Conservation (phyloP, 2,888 invertebrate species). For the Cremastinae sp. region DNA sequence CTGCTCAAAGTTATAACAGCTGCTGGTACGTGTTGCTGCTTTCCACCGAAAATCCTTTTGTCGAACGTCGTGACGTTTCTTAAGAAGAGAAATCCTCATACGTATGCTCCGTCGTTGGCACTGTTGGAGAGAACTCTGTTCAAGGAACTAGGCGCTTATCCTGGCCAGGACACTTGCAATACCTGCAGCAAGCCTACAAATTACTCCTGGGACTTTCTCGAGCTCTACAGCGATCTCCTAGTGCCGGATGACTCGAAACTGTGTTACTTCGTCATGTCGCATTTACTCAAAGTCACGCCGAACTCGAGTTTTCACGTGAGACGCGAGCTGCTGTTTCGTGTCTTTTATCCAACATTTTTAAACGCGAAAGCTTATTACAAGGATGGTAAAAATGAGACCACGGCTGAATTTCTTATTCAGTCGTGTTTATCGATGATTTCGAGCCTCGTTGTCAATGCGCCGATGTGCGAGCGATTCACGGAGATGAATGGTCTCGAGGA, state of each 20-base stretch:
- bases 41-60: constrained; percentile 82
- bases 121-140: constrained; percentile 84
- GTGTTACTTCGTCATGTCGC: constrained; percentile 83
- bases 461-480: constrained; percentile 83
- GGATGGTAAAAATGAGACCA: constrained; percentile 79
- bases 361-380: constrained; percentile 81
- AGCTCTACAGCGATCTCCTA: constrained; percentile 83
- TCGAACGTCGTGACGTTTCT: constrained; percentile 81
- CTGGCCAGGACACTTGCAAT: constrained; percentile 77
- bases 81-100: constrained; percentile 68
- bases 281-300: constrained; percentile 83
- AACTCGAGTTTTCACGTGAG: constrained; percentile 82
- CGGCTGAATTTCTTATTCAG: constrained; percentile 82
- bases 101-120: constrained; percentile 79
- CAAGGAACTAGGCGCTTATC: constrained; percentile 82
- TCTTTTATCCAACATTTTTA: constrained; percentile 84
- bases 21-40: constrained; percentile 85
- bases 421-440: constrained; percentile 84
- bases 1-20: constrained; percentile 82
- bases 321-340: constrained; percentile 83
- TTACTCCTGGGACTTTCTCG: constrained; percentile 82
- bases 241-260: constrained; percentile 82
- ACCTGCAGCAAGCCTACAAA: constrained; percentile 70
- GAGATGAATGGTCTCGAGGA: constrained; percentile 83
- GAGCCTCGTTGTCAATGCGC: constrained; percentile 82